Evolutionary conservation across 2,113 vertebrate species (phyloP), one percentile per base, ranked within the genome.

Genomic region (Nibea albiflora): DNA sequence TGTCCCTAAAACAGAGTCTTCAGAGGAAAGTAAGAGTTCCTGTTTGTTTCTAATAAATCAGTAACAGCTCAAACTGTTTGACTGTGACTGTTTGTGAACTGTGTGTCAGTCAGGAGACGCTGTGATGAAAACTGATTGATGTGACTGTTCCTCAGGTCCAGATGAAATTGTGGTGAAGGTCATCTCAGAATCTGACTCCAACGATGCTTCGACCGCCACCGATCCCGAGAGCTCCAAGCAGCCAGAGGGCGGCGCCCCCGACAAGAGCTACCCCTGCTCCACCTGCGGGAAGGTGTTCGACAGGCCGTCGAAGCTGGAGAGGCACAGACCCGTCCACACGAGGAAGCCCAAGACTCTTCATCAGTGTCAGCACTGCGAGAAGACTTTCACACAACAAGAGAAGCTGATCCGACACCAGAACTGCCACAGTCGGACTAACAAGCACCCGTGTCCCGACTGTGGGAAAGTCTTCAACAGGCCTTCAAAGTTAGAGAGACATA

Each of bases 401-500:
- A 91, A 90, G 62, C 84, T 94, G 58, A 49, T 85, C 56, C 82
- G 90, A 47, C 92, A 94, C 60, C 82, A 5, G 81, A 91, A 76
- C 14, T 84, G 50, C 56, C 93, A 92, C 81, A 91, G n/a, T 11
- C 76, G 85, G 71, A 89, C 91, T 39, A 93, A 89, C 66, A 65
- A 90, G 70, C 92, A 94, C 61, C 88, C 92, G 1, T 94, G 93
- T 81, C 85, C 91, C 0, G 92, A 94, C 61, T 94, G 93, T 44
- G 90, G 81, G 1, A 94, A 94, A 69, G 80, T 93, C 2, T 94
- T 94, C 68, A 89, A 90, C 57, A 79, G 92, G 42, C 93, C 93
- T 5, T 94, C 92, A 22, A 91, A 0, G 0, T 69, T 93, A 11
- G 93, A 87, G 61, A 90, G 93, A 22, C 93, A 94, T 0, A 89